Evolutionary conservation across 2,113 vertebrate genomes (phyloP).

Genomic region (Etheostoma spectabile): DNA sequence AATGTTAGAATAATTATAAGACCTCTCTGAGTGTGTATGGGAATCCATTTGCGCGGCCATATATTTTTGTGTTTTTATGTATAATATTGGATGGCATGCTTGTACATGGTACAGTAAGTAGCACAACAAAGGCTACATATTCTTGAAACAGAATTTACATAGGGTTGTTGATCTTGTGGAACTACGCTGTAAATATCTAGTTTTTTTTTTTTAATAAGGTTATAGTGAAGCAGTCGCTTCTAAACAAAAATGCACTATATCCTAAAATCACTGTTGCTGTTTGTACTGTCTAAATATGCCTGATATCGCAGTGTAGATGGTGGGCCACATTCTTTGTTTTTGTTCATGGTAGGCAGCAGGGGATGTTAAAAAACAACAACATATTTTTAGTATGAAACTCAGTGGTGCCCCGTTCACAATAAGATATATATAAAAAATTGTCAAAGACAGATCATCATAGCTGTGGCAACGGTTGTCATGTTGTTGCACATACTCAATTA

Average conservation of each 20-base stretch:
- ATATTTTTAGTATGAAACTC: neutral
- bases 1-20: slow-evolving; percentile 28
- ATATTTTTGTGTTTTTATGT: slow-evolving; percentile 3
- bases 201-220: neutral
- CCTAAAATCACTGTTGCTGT: neutral
- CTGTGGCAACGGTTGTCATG: slow-evolving; percentile 17
- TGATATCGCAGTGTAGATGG: neutral
- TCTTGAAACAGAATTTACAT: neutral
- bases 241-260: neutral
- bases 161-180: neutral
- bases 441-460: neutral
- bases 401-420: too few relatives aligned
- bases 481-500: slow-evolving; percentile 5
- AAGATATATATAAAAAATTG: too few relatives aligned
- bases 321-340: neutral
- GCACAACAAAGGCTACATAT: neutral
- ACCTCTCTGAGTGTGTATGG: neutral
- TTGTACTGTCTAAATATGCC: neutral
- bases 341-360: neutral
- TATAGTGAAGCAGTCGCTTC: neutral
- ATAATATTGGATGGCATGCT: neutral
- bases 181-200: neutral
- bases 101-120: neutral
- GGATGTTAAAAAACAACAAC: neutral
- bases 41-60: neutral